Evolutionary conservation across 2,113 vertebrate genomes (phyloP).

Genomic region (Dendrocopos noguchii): DNA sequence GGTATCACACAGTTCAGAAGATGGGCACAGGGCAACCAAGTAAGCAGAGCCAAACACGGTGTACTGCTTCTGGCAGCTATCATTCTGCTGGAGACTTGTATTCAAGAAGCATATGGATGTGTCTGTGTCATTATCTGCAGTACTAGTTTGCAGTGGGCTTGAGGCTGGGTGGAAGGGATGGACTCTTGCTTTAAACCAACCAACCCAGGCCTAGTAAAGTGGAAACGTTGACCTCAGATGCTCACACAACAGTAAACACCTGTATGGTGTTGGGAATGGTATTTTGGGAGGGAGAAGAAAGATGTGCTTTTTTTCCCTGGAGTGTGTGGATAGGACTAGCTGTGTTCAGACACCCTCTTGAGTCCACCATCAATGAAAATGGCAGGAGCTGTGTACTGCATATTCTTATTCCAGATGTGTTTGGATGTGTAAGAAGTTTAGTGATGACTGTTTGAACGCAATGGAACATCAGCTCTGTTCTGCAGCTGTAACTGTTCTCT

Average conservation of each 20-base stretch:
- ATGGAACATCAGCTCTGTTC: background rate
- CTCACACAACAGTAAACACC: background rate
- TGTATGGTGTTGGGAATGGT: background rate
- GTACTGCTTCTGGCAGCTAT: background rate
- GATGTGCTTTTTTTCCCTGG: background rate
- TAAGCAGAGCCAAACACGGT: background rate
- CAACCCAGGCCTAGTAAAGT: background rate
- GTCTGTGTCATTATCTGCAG: background rate
- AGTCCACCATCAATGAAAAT: background rate
- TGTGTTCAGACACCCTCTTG: background rate
- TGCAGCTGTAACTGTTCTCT: background rate
- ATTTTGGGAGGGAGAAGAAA: background rate
- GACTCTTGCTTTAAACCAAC: background rate
- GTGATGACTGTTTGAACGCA: background rate
- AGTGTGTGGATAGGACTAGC: background rate
- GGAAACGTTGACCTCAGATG: background rate
- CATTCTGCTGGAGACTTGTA: background rate
- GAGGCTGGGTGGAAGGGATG: background rate
- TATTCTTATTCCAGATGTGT: background rate
- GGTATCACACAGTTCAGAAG: constrained; percentile 7
- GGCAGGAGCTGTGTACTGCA: background rate
- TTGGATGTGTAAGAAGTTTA: background rate
- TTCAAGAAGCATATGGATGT: background rate
- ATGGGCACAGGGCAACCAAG: background rate
- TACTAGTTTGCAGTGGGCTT: background rate